Evolutionary conservation across 2,113 vertebrate genomes (phyloP), one percentile per base, ranked within the genome.

Genomic region (Takifugu bimaculatus): DNA sequence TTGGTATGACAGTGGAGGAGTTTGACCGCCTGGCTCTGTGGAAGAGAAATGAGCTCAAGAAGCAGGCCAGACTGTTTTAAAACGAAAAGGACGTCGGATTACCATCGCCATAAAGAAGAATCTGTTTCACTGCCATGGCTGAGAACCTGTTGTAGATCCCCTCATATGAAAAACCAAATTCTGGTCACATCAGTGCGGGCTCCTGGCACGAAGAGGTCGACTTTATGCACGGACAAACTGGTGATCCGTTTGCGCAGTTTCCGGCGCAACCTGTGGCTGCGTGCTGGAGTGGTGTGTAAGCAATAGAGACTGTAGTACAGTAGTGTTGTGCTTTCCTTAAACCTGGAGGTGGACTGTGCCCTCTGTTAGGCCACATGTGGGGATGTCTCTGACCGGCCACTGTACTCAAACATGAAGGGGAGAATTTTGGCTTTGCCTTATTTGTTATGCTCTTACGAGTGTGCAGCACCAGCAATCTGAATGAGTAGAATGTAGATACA

Each of bases 31-130:
- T 99, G 85, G 95, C 97, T 67, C 90, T 99, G 83, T 99, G 97
- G 97, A 99, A 98, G 89, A 93, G 94, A 78, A 99, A 99, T 1
- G 97, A 98, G 84, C 88, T 99, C 65, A 99, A 99, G 91, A 99
- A 98, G 88, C 95, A 98, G 75, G 95, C 96, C 26, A 90, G 96
- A 80, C 94, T 99, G 49, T 99, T 99, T 87, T 99, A 91, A 90
- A 54, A 6, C 6, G 12, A n/a, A 0, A 6, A 2, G 5, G 39
- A 70, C 54, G 0, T 28, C 9, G 0, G 9, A 39, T n/a, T 35
- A 58, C 3, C 7, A 5, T 15, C 15, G n/a, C n/a, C 11, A 29
- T 14, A 53, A 26, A 11, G 26, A 52, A 52, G 26, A 62, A 44
- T 75, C 65, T 56, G 66, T 78, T 74, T 82, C 88, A 88, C 85